phyloP scores from a whole-genome alignment of 2,113 vertebrate genomes.

The Calyptommatus sinebrachiatus region DNA sequence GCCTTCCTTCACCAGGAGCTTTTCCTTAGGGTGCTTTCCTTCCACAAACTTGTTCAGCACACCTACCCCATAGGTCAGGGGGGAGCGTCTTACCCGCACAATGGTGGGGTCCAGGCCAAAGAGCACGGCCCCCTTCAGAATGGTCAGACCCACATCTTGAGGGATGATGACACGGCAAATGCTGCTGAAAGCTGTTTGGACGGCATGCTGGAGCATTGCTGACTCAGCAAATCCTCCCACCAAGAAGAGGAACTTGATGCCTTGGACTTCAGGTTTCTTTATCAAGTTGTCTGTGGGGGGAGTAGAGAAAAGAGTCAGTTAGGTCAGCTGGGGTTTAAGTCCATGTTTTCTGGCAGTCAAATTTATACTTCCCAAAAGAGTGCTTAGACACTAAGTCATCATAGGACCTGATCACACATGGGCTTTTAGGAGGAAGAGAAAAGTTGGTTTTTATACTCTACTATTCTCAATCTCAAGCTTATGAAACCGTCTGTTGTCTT shows the following conservation, averaged over 20 bases:
- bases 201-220: conserved; percentile 84
- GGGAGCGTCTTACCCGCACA: conserved; percentile 89
- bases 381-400: too few species aligned
- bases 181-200: conserved; percentile 79
- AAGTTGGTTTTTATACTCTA: too few species aligned
- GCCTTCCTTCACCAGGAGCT: conserved; percentile 90
- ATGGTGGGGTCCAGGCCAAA: conserved; percentile 92
- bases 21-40: conserved; percentile 86
- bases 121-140: conserved; percentile 93
- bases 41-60: conserved; percentile 92
- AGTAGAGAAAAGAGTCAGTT: not conserved
- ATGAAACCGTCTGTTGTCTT: too few species aligned
- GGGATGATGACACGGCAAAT: conserved; percentile 89
- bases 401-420: too few species aligned
- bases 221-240: conserved; percentile 96
- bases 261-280: conserved; percentile 81
- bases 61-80: conserved; percentile 90
- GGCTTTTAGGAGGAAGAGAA: too few species aligned
- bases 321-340: not conserved
- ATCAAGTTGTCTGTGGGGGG: conserved; percentile 78
- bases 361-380: too few species aligned
- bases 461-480: too few species aligned
- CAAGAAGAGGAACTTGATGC: conserved; percentile 90
- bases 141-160: conserved; percentile 91
- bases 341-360: too few species aligned